phyloP scores from a whole-genome alignment of 1,140 invertebrate genomes.

The Megathymus violae region DNA sequence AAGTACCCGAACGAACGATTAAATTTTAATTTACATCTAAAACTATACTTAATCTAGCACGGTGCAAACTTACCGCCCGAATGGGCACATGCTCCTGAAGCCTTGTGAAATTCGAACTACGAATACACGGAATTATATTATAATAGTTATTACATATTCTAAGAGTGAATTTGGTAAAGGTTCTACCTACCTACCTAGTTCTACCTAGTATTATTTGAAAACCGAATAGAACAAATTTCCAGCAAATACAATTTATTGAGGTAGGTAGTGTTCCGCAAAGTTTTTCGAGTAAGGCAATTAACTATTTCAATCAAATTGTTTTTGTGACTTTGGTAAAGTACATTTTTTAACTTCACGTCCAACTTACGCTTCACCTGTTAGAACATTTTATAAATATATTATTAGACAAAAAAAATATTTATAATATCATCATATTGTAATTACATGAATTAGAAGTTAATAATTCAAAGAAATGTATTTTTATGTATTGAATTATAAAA shows the following conservation, averaged over 20 bases:
- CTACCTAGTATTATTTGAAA: background rate
- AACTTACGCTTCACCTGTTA: background rate
- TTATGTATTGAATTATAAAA: too few species aligned
- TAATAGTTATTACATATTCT: too few species aligned
- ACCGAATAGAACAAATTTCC: background rate
- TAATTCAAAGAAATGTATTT: too few species aligned
- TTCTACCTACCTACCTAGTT: background rate
- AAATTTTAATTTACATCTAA: conserved; percentile 75
- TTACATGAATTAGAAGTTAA: too few species aligned
- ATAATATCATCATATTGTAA: too few species aligned
- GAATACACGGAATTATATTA: too few species aligned
- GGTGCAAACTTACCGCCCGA: conserved; percentile 21
- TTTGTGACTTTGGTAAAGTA: background rate
- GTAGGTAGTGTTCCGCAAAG: conserved; percentile 2
- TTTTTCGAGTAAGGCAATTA: background rate
- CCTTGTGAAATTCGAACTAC: conserved; percentile 7
- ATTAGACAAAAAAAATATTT: too few species aligned
- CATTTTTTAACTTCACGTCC: background rate
- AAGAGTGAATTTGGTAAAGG: too few species aligned
- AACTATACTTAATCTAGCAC: conserved; percentile 72
- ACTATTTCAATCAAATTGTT: conserved; percentile 1
- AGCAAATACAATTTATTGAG: conserved; percentile 4
- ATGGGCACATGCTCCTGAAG: background rate
- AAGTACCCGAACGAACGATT: conserved; percentile 68
- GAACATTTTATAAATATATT: background rate